Evolutionary conservation across 2,797 vertebrate species (phyloP), one percentile per base, ranked within the genome.

Genomic region (Sebastolobus alascanus): DNA sequence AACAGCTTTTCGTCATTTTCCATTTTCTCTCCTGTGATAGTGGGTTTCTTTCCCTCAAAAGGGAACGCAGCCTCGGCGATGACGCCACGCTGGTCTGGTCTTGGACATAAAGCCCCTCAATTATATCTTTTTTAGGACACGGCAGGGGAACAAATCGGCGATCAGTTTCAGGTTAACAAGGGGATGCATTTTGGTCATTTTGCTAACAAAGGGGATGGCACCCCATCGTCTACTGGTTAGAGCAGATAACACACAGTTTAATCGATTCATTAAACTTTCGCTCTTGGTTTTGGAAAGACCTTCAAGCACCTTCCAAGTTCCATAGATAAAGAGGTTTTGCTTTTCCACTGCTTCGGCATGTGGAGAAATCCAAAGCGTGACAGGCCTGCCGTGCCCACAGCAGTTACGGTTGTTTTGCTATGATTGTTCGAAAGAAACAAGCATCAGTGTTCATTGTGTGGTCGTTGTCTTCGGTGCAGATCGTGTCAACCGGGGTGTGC

Each of bases 401-500:
- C 13, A 29, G 55, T 22, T 22, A 22, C 1, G 14, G 58, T 13
- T 37, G 18, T 18, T 61, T 61, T 20, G 31, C 31, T 12, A n/a
- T 13, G 11, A 37, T 13, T 22, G 10, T 58, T 50, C 9, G 9
- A 10, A 66, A 27, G 13, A 43, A 38, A 22, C 5, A 25, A 11
- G 18, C 29, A 8, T 27, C 22, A 54, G 8, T 46, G 43, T 65
- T 79, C 29, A 54, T 10, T 33, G 6, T 63, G 16, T 35, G 18
- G 37, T 27, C 0, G 3, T 29, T 69, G 29, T 77, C 43, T 80
- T 40, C 1, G 38, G 5, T 60, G 20, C 72, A 96, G 96, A 91
- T 96, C 9, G 85, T 95, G 52, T 94, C 95, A 8, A 93, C 94
- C 0, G 89, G 89, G 2, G 69, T 96, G 77, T 97, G 96, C 83